Base-by-base conservation (phyloP, 2,797 vertebrate genomes). In the Bryconaethiops microstoma region DNA sequence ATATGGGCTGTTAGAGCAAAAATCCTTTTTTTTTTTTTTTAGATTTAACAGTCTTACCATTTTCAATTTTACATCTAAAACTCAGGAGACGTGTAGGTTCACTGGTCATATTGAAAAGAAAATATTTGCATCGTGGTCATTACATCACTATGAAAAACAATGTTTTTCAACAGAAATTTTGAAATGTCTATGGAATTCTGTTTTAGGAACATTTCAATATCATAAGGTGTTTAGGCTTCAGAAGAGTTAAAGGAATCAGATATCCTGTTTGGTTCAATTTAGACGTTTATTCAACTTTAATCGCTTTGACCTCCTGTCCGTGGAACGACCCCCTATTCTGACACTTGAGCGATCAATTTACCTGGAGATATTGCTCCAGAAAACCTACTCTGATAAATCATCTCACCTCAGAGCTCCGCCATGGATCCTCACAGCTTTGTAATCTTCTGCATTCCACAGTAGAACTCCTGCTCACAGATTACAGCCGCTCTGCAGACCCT, bases 361-460 rank as follows among this genome's bases (percentile, higher is more conserved):
- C 10, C 65, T 68, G 12, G 35, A 48, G 65, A 73, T 84, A 70
- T 74, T 72, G 10, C 72, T 54, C 70, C 60, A 72, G 23, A 62
- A 71, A 21, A 25, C 72, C 29, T 70, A 70, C 57, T 67, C 48
- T 45, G 71, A 77, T 76, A 23, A 82, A 77, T 86, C 74, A 74
- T 55, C 59, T 71, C 45, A 72, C 65, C 77, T 80, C 78, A 59
- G 85, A 69, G 59, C 78, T 69, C 50, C 63, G 25, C 71, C 74
- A 54, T 74, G 74, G 54, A 45, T 83, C 35, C 63, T 71, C 48
- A 23, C 21, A 52, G 83, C 86, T 87, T 57, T 67, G 62, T 71
- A 62, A 88, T 88, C 81, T 81, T 79, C 69, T 86, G 79, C 86
- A 78, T 55, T 80, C 52, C 79, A 48, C 69, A 74, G 63, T 76